Conservation (phyloP, 2,797 vertebrate species). For the Typhlichthys eigenmanni region DNA sequence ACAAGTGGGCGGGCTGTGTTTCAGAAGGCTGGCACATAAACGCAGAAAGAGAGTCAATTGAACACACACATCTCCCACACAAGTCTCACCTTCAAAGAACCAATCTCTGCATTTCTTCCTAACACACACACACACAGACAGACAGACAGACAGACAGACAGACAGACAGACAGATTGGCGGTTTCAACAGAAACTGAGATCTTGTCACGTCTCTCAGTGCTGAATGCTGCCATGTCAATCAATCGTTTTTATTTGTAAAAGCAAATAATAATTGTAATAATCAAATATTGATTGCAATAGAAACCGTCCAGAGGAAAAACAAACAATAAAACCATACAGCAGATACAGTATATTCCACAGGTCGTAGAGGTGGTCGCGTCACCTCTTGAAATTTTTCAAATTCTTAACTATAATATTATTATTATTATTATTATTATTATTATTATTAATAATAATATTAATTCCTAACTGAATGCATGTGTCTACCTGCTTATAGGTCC, state of each 20-base stretch:
- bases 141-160: slow-evolving; percentile 11
- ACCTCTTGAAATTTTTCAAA: slow-evolving; percentile 30
- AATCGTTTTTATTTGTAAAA: too few species aligned
- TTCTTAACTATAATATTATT: slow-evolving; percentile 3
- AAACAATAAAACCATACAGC: too few species aligned
- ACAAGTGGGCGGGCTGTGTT: slow-evolving; percentile 20
- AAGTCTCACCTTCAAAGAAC: slow-evolving; percentile 28
- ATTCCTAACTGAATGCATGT: too few species aligned
- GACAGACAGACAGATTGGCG: slow-evolving; percentile 17
- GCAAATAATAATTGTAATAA: too few species aligned
- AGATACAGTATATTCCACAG: too few species aligned
- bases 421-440: too few species aligned
- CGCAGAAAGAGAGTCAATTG: slow-evolving; percentile 7
- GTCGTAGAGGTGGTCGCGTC: slow-evolving; percentile 4
- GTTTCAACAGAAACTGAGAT: slow-evolving; percentile 15
- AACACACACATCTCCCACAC: slow-evolving; percentile 6
- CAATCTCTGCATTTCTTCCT: not conserved
- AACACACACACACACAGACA: not conserved
- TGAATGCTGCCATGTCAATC: slow-evolving; percentile 22
- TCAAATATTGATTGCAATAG: too few species aligned
- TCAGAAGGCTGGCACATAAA: slow-evolving; percentile 12
- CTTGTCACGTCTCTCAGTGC: slow-evolving; percentile 37
- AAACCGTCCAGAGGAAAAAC: too few species aligned
- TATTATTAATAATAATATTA: too few species aligned
- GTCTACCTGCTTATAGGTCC: too few species aligned